These are phyloP conservation scores for Pachliopta kotzebuea DNA, from an alignment of 2,888 invertebrate genomes.

Conservation along the genomic window DNA sequence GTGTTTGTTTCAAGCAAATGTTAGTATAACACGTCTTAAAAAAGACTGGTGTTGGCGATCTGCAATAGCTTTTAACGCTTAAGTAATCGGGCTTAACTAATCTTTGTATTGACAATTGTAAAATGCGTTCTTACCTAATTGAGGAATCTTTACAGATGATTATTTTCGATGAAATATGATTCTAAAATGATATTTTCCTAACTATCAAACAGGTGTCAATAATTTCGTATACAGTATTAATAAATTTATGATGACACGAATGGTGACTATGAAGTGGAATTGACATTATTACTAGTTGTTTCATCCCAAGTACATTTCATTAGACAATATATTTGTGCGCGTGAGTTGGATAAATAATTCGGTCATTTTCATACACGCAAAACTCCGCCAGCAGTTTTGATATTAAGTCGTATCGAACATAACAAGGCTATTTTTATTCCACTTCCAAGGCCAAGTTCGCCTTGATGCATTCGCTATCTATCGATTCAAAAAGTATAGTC, in stretches of 20 bases:
- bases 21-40: conserved; percentile 46
- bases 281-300: neutral
- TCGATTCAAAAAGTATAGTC: conserved; percentile 50
- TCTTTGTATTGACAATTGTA: conserved; percentile 38
- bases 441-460: conserved; percentile 66
- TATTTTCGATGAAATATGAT: neutral
- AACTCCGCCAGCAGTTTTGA: conserved; percentile 48
- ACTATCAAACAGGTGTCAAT: no score
- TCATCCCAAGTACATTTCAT: conserved; percentile 33
- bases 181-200: neutral
- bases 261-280: neutral
- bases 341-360: conserved; percentile 34
- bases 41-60: conserved; percentile 37
- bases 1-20: conserved; percentile 58
- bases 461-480: conserved; percentile 65
- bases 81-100: conserved; percentile 40
- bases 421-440: conserved; percentile 75
- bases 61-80: conserved; percentile 59
- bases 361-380: conserved; percentile 38
- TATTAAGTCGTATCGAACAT: conserved; percentile 66
- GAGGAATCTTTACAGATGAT: neutral
- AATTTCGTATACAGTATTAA: neutral
- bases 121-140: conserved; percentile 34
- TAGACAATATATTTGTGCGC: conserved; percentile 30
- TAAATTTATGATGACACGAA: neutral